phyloP scores from a whole-genome alignment of 2,888 invertebrate genomes.

The Cheilosia soror region DNA sequence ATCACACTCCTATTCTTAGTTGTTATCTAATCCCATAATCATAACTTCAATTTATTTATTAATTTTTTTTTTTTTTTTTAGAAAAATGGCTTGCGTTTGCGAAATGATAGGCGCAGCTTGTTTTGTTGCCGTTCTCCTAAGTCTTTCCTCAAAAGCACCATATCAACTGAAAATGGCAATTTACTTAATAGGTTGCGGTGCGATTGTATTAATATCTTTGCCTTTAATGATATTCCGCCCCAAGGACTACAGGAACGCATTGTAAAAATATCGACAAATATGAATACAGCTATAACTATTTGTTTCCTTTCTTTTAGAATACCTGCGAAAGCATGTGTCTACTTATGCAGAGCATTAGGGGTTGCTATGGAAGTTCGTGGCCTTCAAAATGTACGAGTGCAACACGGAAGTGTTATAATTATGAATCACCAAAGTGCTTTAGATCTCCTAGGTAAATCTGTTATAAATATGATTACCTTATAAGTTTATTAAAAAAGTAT shows the following conservation, averaged over 20 bases:
- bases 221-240: conserved; percentile 91
- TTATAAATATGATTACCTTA: neutral
- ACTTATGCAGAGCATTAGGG: conserved; percentile 85
- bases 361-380: conserved; percentile 90
- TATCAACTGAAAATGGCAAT: conserved; percentile 89
- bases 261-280: conserved; percentile 86
- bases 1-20: too few relatives aligned
- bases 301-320: conserved; percentile 84
- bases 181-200: conserved; percentile 87
- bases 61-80: neutral
- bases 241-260: conserved; percentile 89
- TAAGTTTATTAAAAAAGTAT: neutral
- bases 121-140: conserved; percentile 80
- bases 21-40: too few relatives aligned
- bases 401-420: conserved; percentile 91
- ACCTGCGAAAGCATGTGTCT: conserved; percentile 87
- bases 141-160: conserved; percentile 84
- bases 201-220: conserved; percentile 87
- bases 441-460: conserved; percentile 90
- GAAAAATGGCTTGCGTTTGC: conserved; percentile 80
- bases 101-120: conserved; percentile 81
- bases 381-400: conserved; percentile 89
- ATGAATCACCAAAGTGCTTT: conserved; percentile 95
- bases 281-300: conserved; percentile 18
- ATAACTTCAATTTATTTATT: too few relatives aligned